Percentiles rank a stretch among this genome's conserved stretches.
Conservation (phyloP, 2,797 vertebrate genomes). For the Capromys pilorides region DNA sequence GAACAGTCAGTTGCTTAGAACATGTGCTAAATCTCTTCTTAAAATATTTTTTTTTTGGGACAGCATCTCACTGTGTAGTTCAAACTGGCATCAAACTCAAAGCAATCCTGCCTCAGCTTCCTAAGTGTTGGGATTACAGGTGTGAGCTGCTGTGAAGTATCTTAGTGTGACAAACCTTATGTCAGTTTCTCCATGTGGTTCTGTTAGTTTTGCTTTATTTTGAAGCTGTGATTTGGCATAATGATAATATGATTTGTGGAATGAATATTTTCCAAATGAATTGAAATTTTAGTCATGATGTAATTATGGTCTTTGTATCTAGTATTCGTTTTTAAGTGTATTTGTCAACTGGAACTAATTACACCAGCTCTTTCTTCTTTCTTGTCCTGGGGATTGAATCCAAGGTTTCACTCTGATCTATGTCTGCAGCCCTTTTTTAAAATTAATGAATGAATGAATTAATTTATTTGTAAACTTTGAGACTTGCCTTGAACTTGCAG, state of each 20-base stretch:
- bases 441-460: too few relatives aligned
- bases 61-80: neutral
- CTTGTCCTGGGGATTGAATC: neutral
- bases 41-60: neutral
- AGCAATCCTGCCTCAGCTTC: neutral
- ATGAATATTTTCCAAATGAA: conserved; percentile 14
- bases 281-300: neutral
- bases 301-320: conserved; percentile 25
- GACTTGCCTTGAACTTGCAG: neutral
- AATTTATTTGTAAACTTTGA: neutral
- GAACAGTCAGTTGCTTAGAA: neutral
- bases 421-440: neutral
- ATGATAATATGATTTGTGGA: neutral
- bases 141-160: neutral
- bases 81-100: neutral
- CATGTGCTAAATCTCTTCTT: neutral
- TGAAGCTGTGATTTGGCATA: neutral
- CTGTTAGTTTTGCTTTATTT: conserved; percentile 12
- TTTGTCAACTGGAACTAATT: neutral
- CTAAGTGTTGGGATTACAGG: neutral
- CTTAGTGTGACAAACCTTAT: neutral
- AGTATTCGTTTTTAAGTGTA: neutral
- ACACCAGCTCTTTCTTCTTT: neutral
- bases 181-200: neutral
- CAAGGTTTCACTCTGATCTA: neutral